Evolutionary conservation across 2,888 invertebrate genomes (phyloP).

Genomic region (Chrysolina oricalcia): DNA sequence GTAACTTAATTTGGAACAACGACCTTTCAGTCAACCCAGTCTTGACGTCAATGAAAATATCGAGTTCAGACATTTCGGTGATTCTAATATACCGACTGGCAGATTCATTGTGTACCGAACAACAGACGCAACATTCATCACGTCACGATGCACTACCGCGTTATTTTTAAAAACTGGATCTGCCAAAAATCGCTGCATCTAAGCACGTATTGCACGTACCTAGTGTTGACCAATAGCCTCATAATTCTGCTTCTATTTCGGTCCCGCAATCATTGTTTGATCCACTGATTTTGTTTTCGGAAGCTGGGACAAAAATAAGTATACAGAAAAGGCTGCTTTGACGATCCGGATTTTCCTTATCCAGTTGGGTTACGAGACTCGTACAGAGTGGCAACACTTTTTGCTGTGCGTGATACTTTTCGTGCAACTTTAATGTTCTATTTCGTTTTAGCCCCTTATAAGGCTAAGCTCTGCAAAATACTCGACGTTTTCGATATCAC

Average conservation of each 20-base stretch:
- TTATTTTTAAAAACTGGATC: background rate
- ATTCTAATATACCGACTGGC: background rate
- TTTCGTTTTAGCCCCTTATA: conserved; percentile 44
- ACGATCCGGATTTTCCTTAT: conserved; percentile 15
- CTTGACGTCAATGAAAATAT: too few species aligned
- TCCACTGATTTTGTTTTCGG: conserved; percentile 42
- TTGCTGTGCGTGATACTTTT: conserved; percentile 15
- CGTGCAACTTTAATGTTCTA: conserved; percentile 44
- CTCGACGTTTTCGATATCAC: conserved; percentile 41
- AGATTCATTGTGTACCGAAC: background rate
- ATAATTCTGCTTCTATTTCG: conserved; percentile 39
- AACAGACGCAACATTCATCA: background rate
- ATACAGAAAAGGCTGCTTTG: conserved; percentile 25
- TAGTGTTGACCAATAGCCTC: conserved; percentile 5
- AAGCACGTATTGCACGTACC: background rate
- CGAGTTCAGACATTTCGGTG: too few species aligned
- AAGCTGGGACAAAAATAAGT: conserved; percentile 43
- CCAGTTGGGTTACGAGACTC: background rate
- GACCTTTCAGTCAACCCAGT: too few species aligned
- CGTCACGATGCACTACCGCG: background rate
- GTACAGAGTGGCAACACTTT: conserved; percentile 13
- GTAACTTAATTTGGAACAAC: too few species aligned
- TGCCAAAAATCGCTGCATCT: background rate
- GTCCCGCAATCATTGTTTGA: conserved; percentile 36
- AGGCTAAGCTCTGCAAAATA: conserved; percentile 46